Evolutionary conservation across 1,140 invertebrate genomes (phyloP), one percentile per base, ranked within the genome.

Genomic region (Panagrolaimus sp.): DNA sequence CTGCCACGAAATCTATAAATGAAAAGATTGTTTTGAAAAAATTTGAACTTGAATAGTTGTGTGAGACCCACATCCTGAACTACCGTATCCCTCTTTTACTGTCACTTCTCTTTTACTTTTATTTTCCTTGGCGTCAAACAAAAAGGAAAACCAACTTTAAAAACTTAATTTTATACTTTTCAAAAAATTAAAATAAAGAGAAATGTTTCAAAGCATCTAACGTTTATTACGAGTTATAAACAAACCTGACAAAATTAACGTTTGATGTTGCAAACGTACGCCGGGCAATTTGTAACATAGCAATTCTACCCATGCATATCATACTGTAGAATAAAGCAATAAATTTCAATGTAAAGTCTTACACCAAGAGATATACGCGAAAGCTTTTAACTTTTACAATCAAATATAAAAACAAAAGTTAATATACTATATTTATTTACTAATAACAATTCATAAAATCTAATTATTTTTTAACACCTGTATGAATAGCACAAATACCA

Each of bases 401-500:
- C n/a, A n/a, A n/a, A n/a, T 46, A 13, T 44, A 14, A 62, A 45
- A 5, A 46, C 13, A 11, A 43, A 63, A 31, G 38, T 5, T 1
- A 27, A 25, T 43, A n/a, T 72, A 48, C 14, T 47, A 66, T 44
- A 23, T 38, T 57, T 11, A 25, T 25, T 27, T 51, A 20, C 1
- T 51, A 20, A 5, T 20, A 57, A n/a, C 51, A n/a, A 57, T 27
- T 57, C n/a, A n/a, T n/a, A n/a, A n/a, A n/a, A 72, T 70, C 43
- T 7, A 16, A 71, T 65, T 66, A 80, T 48, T 85, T 70, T 71
- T 87, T 87, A 57, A 84, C 84, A 44, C 84, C 86, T 16, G 83
- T 85, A 78, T 87, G 86, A 74, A 87, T 85, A 20, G 86, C 84
- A 68, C 84, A 84, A 31, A 86, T 81, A 25, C 86, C 86, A 75